A percentile compares a stretch with the other conserved stretches of the same genome.
phyloP scores from a whole-genome alignment of 2,113 vertebrate genomes.

The Heloderma charlesbogerti region DNA sequence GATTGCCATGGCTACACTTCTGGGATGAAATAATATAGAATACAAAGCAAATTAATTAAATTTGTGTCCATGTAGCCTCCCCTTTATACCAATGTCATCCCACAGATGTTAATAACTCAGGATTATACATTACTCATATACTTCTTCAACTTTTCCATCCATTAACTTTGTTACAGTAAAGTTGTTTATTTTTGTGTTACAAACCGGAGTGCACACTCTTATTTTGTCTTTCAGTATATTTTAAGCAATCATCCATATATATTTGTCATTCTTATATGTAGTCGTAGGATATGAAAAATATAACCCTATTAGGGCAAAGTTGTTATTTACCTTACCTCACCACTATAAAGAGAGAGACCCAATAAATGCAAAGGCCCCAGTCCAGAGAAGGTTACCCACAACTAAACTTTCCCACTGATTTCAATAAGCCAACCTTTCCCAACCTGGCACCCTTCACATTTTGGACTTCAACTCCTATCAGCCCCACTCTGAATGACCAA shows the following conservation, averaged over 20 bases:
- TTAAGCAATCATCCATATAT: background rate
- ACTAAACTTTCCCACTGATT: background rate
- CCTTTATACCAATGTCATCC: background rate
- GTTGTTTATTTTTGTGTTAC: background rate
- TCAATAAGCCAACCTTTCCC: background rate
- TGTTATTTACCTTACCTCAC: background rate
- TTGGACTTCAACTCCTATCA: no score
- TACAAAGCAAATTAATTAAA: background rate
- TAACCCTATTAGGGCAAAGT: background rate
- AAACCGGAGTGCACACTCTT: background rate
- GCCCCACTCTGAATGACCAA: no score
- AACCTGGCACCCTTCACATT: no score
- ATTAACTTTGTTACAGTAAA: background rate
- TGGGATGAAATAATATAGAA: background rate
- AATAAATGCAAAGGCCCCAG: background rate
- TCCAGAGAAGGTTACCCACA: background rate
- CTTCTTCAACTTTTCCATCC: background rate
- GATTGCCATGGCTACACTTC: background rate
- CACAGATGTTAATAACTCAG: background rate
- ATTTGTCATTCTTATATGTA: background rate
- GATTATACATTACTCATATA: background rate
- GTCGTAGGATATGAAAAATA: background rate
- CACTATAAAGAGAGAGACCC: background rate
- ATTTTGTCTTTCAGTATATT: background rate
- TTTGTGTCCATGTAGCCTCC: background rate